Conservation (phyloP, 2,797 vertebrate genomes). For the Podarcis lilfordi region DNA sequence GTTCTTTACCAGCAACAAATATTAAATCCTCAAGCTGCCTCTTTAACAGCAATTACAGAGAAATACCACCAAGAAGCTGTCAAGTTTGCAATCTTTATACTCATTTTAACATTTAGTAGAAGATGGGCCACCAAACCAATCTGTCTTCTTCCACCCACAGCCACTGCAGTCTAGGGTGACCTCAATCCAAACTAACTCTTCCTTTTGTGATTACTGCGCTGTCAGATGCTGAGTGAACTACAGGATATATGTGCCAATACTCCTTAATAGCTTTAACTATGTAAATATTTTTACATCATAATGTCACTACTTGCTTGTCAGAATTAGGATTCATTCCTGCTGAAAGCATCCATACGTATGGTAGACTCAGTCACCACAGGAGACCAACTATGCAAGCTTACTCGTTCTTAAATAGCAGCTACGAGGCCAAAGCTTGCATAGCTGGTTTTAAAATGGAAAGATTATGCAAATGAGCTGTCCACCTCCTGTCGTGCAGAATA, state of each 20-base stretch:
- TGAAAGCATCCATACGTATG: conserved; percentile 35
- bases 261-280: conserved; percentile 69
- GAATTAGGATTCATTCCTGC: conserved; percentile 52
- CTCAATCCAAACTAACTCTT: conserved; percentile 58
- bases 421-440: conserved; percentile 34
- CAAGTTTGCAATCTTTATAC: conserved; percentile 28
- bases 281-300: conserved; percentile 49
- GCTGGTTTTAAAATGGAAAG: conserved; percentile 51
- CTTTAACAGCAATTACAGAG: conserved; percentile 32
- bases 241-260: conserved; percentile 44
- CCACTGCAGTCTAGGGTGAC: conserved; percentile 46
- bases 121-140: conserved; percentile 28
- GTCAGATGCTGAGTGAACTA: conserved; percentile 66
- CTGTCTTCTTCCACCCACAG: conserved; percentile 45
- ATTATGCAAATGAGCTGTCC: conserved; percentile 45
- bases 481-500: conserved; percentile 10
- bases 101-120: conserved; percentile 38
- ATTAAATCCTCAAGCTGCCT: conserved; percentile 27
- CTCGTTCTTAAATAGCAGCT: conserved; percentile 40
- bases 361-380: conserved; percentile 15
- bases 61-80: conserved; percentile 41
- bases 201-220: conserved; percentile 63
- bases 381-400: conserved; percentile 38
- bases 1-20: conserved; percentile 4
- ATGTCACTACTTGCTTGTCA: conserved; percentile 57